Conservation (phyloP, 2,888 invertebrate genomes). For the Coremacera marginata region DNA sequence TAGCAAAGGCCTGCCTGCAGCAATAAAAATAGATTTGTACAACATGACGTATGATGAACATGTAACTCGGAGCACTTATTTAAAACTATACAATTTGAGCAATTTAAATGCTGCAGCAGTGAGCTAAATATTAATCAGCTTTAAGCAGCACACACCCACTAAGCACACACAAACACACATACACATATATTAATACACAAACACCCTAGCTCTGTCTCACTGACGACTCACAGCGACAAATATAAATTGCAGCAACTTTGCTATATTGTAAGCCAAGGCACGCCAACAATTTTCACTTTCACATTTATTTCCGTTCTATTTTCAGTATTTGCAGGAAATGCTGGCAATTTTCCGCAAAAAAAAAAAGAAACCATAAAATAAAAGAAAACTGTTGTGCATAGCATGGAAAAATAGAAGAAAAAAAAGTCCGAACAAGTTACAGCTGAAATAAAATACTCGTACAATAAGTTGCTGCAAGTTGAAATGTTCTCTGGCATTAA, state of each 20-base stretch:
- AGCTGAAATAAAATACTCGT: background rate
- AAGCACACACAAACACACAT: background rate
- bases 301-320: conserved; percentile 23
- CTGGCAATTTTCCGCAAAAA: conserved; percentile 37
- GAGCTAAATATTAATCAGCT: background rate
- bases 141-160: conserved; percentile 1
- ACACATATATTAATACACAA: background rate
- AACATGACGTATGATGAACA: conserved; percentile 18
- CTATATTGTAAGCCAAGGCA: background rate
- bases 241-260: background rate
- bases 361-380: conserved; percentile 25
- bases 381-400: background rate
- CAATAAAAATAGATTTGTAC: background rate
- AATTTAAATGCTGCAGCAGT: background rate
- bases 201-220: background rate
- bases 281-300: conserved; percentile 18
- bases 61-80: background rate
- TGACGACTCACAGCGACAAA: background rate
- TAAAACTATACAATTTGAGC: background rate
- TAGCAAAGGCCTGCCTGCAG: background rate
- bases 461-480: background rate
- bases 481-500: background rate
- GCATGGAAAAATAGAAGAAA: background rate
- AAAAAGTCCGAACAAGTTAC: conserved; percentile 7
- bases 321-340: conserved; percentile 23